Evolutionary conservation across 2,113 vertebrate species (phyloP).

Genomic region (Pachypanchax playfairii): DNA sequence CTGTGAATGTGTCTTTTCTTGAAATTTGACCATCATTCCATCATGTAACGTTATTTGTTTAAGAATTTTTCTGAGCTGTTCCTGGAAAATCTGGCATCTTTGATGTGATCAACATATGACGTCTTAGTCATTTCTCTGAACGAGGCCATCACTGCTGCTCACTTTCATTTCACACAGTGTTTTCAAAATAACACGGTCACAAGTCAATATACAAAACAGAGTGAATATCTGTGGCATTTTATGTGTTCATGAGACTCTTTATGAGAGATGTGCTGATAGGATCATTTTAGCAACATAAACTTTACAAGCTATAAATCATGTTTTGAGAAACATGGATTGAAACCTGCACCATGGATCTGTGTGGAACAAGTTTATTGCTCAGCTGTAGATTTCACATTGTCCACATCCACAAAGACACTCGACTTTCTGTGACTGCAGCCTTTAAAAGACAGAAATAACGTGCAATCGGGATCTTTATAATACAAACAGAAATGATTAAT

Average conservation of each 20-base stretch:
- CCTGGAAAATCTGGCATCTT: constrained; percentile 18
- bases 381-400: neutral
- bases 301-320: too few species aligned
- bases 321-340: too few species aligned
- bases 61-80: neutral
- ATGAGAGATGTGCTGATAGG: too few species aligned
- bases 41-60: neutral
- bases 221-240: neutral
- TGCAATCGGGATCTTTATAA: neutral
- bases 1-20: constrained; percentile 5
- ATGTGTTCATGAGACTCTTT: too few species aligned
- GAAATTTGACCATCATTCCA: neutral
- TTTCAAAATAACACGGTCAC: neutral
- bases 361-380: neutral
- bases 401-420: neutral
- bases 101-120: neutral
- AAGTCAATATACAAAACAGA: neutral
- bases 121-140: neutral
- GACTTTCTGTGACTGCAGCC: neutral
- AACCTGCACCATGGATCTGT: too few species aligned
- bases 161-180: neutral
- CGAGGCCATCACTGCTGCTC: neutral
- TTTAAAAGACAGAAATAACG: neutral
- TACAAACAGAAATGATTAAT: neutral
- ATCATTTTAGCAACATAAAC: too few species aligned